Conservation (phyloP, 2,888 invertebrate species). For the Spodoptera picta region DNA sequence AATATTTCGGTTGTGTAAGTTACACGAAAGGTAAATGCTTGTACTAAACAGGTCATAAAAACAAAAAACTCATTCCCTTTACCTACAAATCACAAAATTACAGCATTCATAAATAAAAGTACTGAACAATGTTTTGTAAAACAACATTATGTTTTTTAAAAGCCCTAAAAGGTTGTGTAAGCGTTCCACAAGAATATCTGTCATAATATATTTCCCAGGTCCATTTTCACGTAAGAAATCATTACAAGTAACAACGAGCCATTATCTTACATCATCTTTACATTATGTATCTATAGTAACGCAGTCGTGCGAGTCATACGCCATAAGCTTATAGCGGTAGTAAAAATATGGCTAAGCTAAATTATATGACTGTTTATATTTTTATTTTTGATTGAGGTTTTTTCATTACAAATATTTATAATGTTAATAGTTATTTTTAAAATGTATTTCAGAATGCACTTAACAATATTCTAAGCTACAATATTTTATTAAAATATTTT, state of each 20-base stretch:
- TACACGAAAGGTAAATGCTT: too few relatives aligned
- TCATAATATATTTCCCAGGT: conserved; percentile 53
- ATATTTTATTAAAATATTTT: conserved; percentile 22
- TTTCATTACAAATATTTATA: too few relatives aligned
- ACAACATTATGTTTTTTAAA: conserved; percentile 37
- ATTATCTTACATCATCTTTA: conserved; percentile 65
- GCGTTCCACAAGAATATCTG: conserved; percentile 32
- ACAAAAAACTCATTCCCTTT: not conserved
- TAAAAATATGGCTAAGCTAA: not conserved
- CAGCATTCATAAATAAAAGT: conserved; percentile 18
- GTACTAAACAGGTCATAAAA: not conserved
- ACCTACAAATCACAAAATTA: conserved; percentile 37
- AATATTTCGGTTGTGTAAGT: too few relatives aligned
- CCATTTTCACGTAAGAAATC: conserved; percentile 70
- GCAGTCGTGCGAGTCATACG: conserved; percentile 11
- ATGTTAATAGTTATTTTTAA: not conserved
- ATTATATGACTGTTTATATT: too few relatives aligned
- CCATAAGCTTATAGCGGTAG: conserved; percentile 13
- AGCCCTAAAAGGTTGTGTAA: conserved; percentile 35
- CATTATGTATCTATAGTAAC: conserved; percentile 48
- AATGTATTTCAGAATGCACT: conserved; percentile 2
- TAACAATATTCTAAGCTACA: not conserved
- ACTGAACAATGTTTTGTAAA: conserved; percentile 25
- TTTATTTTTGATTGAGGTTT: too few relatives aligned
- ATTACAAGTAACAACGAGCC: conserved; percentile 64